Evolutionary conservation across 2,113 vertebrate genomes (phyloP).

Genomic region (Poecilia latipinna): DNA sequence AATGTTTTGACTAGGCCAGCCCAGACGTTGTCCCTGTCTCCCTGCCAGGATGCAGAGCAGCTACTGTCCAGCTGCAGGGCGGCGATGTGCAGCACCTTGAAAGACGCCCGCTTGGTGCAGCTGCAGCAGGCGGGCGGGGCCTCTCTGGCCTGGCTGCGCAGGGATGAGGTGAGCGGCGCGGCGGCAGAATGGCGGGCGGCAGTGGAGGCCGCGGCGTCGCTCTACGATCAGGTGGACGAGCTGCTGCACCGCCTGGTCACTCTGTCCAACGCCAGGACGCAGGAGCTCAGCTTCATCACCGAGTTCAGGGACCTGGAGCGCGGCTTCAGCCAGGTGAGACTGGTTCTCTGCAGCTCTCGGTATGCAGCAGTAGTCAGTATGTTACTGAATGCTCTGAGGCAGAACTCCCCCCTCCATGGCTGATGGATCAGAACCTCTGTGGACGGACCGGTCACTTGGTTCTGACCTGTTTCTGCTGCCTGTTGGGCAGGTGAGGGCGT

Average conservation of each 20-base stretch:
- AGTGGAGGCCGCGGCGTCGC: slow-evolving; percentile 75
- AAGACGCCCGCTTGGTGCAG: slow-evolving; percentile 82
- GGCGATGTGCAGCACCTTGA: slow-evolving; percentile 86
- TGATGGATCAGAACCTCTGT: too few relatives aligned
- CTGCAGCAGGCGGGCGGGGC: slow-evolving; percentile 90
- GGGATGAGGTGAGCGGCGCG: slow-evolving; percentile 79
- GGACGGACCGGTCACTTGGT: too few relatives aligned
- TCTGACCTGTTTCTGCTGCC: neutral
- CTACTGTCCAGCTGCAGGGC: slow-evolving; percentile 77
- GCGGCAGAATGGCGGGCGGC: slow-evolving; percentile 83
- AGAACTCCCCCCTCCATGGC: too few relatives aligned
- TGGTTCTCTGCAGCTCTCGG: too few relatives aligned
- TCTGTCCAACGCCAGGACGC: slow-evolving; percentile 86
- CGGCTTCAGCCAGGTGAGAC: slow-evolving; percentile 84
- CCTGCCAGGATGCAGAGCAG: slow-evolving; percentile 81
- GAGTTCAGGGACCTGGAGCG: slow-evolving; percentile 82
- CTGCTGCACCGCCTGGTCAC: slow-evolving; percentile 89
- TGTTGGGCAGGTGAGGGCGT: slow-evolving; percentile 47
- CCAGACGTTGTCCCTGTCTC: too few relatives aligned
- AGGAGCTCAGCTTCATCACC: slow-evolving; percentile 84
- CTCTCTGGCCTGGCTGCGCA: slow-evolving; percentile 83
- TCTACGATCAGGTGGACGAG: slow-evolving; percentile 89
- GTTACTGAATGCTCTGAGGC: too few relatives aligned
- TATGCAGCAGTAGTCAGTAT: too few relatives aligned
- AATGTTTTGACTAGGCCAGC: neutral